Percentiles rank a stretch among this genome's conserved stretches.
phyloP scores from a whole-genome alignment of 37 sponge, comb jelly and placozoan species.

The Cliona cf. orientalis region DNA sequence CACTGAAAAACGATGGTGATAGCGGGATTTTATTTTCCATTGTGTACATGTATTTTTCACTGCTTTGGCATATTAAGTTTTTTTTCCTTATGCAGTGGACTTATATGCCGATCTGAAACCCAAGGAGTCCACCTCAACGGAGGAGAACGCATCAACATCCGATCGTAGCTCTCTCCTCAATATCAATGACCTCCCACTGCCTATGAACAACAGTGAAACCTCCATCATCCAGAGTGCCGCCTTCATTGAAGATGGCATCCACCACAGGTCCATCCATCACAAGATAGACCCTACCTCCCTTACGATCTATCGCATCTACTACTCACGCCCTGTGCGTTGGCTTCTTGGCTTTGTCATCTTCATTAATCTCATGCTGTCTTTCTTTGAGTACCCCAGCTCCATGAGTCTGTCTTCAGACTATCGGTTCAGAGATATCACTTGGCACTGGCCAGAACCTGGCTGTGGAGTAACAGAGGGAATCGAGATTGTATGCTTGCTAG shows the following conservation, averaged over 20 bases:
- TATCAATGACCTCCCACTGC: constrained; percentile 16
- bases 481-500: constrained; percentile 76
- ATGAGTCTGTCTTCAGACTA: constrained; percentile 66
- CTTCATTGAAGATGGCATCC: constrained; percentile 81
- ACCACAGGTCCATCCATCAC: constrained; percentile 88
- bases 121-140: too few species aligned
- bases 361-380: constrained; percentile 71
- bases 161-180: background rate
- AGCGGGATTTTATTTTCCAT: too few species aligned
- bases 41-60: too few species aligned
- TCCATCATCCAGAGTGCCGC: constrained; percentile 67
- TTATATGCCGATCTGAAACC: constrained; percentile 18
- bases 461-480: constrained; percentile 87
- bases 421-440: background rate
- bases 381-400: constrained; percentile 86
- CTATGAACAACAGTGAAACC: background rate
- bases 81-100: constrained; percentile 35
- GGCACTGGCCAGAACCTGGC: constrained; percentile 19
- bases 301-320: constrained; percentile 73
- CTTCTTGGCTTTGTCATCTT: constrained; percentile 37
- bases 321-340: constrained; percentile 66
- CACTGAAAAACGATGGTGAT: too few species aligned
- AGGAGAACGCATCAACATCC: background rate
- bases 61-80: too few species aligned
- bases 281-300: constrained; percentile 75